Base-by-base conservation (phyloP, 2,888 invertebrate genomes). In the Tanytarsus gracilentus region DNA sequence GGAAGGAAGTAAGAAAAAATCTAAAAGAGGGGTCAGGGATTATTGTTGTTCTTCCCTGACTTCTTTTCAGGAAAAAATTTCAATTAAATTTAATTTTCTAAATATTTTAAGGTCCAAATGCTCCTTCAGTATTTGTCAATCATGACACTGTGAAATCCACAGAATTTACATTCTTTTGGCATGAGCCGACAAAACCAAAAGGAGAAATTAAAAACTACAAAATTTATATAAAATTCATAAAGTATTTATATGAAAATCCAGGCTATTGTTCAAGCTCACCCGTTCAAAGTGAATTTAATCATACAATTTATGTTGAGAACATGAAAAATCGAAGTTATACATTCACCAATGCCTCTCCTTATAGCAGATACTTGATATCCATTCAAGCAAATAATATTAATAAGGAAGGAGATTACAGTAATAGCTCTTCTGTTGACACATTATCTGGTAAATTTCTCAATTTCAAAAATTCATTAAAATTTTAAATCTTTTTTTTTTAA, bases 201-300 rank as follows among this genome's bases (percentile, higher is more conserved):
- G 73, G 73, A 4, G 65, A 64, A 18, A 67, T 72, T 4, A 68
- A 67, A 11, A 65, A 69, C 11, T 73, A 72, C 50, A 68, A 68
- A n/a, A 63, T 68, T 2, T 68, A 68, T 56, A 68, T 73, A 4
- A 33, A 14, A 33, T 36, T 53, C 36, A 11, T 4, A 3, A 23
- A 36, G 2, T 53, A 36, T 14, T 2, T 7, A 2, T 53, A 53
- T 33, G 9, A 14, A 14, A 30, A 30, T 29, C 51, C 51, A 29
- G 1, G 4, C 5, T 30, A 51, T 51, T 51, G 51, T 21, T 4
- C 21, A 7, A 48, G 25, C 5, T 33, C 33, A 33, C 25, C 5
- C 25, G 48, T n/a, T n/a, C n/a, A 48, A 21, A 23, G 11, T 11
- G 48, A 48, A 14, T 48, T 14, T 11, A 3, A 14, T 8, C 21